Evolutionary conservation across 2,113 vertebrate species (phyloP).

Genomic region (Poecile atricapillus): DNA sequence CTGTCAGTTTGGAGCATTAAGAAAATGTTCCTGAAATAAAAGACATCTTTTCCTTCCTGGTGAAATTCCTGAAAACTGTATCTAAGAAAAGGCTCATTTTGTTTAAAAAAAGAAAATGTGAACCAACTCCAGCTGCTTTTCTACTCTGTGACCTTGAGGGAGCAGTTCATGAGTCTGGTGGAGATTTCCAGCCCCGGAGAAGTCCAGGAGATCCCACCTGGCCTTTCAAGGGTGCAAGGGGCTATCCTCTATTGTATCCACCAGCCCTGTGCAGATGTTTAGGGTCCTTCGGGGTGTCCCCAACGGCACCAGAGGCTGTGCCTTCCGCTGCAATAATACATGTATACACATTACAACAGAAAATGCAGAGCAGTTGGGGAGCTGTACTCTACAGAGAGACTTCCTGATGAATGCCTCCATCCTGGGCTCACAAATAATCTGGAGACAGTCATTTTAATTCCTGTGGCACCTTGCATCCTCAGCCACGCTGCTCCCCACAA

Average conservation of each 20-base stretch:
- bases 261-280: not conserved
- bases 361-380: not conserved
- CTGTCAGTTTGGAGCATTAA: not conserved
- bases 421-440: not conserved
- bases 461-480: not conserved
- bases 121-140: not conserved
- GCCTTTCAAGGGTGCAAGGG: not conserved
- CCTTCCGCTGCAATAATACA: accelerated
- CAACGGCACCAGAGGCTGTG: not conserved
- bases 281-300: not conserved
- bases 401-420: not conserved
- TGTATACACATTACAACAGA: not conserved
- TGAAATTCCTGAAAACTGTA: not conserved
- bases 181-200: not conserved
- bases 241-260: not conserved
- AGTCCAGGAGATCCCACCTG: not conserved
- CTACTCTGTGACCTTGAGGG: not conserved
- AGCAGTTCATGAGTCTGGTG: not conserved
- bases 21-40: not conserved
- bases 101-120: not conserved
- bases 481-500: not conserved
- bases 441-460: not conserved
- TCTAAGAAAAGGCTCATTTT: not conserved
- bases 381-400: not conserved
- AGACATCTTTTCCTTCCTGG: not conserved